Base-by-base conservation (phyloP, 2,113 vertebrate species). In the Ciconia maguari region DNA sequence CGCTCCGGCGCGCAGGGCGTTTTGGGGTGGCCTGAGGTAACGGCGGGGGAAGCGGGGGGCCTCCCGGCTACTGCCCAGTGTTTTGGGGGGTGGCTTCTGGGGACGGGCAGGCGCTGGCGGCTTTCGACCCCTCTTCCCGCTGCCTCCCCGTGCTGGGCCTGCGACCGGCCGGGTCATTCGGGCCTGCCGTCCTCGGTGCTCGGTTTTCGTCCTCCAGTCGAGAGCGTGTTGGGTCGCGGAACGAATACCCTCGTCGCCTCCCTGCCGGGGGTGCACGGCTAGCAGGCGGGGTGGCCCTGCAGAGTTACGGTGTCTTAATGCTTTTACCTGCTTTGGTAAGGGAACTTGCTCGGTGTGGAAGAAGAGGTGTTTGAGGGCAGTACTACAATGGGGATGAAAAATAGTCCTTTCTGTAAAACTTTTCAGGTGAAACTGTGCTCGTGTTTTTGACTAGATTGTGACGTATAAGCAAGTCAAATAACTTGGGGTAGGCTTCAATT, bases 1-100 rank as follows among this genome's bases (percentile, higher is more conserved):
- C 6, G 11, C 11, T 13, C 34, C 49, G 42, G 16, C 48, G 10
- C 49, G 44, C 49, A 66, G 94, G 49, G 19, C 48, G 5, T 52
- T 96, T 13, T 95, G 85, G 94, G 69, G 54, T 6, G 11, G 38
- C 13, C 8, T 9, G 20, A 90, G 82, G 95, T 96, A 84, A 69
- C 41, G 10, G 42, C n/a, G 32, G 9, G n/a, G 25, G 4, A 38
- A 55, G 34, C 11, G 17, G 19, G 18, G 21, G 32, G 30, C 6
- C 11, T n/a, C 13, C 9, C 13, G 24, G 48, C 46, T 44, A 44
- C 44, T 13, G 36, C 17, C 24, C 3, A 20, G 8, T 62, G 36
- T 11, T 29, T 30, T 19, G 30, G 17, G 60, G 14, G 26, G 36
- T 6, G 81, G 22, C 22, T 61, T 6, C 25, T 16, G 7, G 17